Conservation (phyloP, 2,888 invertebrate genomes). For the Ommatoiulus sabulosus region DNA sequence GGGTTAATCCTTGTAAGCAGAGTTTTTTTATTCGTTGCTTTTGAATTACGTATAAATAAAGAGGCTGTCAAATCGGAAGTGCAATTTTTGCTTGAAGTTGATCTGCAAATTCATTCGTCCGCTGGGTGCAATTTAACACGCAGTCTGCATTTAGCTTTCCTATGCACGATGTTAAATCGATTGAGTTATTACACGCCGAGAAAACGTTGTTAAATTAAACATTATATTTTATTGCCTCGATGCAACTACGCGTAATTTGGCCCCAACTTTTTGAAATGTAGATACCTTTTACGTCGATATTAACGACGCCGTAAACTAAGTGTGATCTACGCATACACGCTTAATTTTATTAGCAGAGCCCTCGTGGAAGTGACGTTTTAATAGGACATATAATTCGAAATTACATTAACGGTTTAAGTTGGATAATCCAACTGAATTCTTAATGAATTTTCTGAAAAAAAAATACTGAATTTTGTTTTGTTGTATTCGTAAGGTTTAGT, state of each 20-base stretch:
- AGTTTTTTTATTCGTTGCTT: too few relatives aligned
- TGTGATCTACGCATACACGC: neutral
- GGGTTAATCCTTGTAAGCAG: too few relatives aligned
- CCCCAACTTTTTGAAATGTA: neutral
- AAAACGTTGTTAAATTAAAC: slow-evolving; percentile 47
- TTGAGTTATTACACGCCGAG: slow-evolving; percentile 17
- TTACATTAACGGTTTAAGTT: neutral
- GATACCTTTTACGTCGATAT: neutral
- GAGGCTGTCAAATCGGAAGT: neutral
- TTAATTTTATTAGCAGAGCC: neutral
- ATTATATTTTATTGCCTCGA: slow-evolving; percentile 35
- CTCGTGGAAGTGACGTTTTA: neutral
- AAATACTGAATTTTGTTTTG: neutral
- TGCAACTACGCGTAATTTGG: slow-evolving; percentile 11
- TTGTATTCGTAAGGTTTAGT: neutral
- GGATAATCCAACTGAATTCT: neutral
- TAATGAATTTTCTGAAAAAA: neutral
- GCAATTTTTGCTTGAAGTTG: neutral
- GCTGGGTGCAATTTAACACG: neutral
- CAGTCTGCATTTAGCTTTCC: neutral
- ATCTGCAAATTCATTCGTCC: neutral
- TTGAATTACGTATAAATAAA: neutral
- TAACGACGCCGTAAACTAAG: neutral
- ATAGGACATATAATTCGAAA: neutral
- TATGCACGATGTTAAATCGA: slow-evolving; percentile 38